Evolutionary conservation across 2,113 vertebrate genomes (phyloP).

Genomic region (Corythaixoides concolor): DNA sequence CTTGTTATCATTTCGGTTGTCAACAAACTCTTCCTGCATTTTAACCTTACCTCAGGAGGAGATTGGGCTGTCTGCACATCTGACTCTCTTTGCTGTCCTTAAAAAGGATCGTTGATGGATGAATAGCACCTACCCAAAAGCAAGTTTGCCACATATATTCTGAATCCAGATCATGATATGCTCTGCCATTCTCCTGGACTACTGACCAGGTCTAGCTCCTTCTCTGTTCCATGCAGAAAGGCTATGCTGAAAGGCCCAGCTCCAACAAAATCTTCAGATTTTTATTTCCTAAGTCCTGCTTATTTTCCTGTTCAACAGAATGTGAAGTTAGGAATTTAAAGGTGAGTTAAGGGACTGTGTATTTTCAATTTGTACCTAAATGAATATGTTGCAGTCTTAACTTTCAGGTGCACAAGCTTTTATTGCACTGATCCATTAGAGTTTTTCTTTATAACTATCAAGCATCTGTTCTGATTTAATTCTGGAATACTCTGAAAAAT

Average conservation of each 20-base stretch:
- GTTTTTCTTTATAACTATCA: background rate
- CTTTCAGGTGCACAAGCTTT: background rate
- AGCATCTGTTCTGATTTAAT: background rate
- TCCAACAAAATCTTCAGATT: background rate
- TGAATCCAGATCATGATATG: background rate
- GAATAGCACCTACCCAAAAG: background rate
- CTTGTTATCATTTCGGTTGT: background rate
- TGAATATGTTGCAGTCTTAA: background rate
- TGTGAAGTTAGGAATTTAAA: background rate
- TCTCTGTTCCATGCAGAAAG: background rate
- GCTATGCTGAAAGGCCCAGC: background rate
- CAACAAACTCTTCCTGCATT: background rate
- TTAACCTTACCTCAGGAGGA: background rate
- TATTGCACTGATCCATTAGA: background rate
- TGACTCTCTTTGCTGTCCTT: background rate
- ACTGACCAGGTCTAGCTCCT: background rate
- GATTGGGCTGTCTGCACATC: background rate
- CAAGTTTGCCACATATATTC: background rate
- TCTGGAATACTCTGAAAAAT: background rate
- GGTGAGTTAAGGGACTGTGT: background rate
- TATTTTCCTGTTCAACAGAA: background rate
- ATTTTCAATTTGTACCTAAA: background rate
- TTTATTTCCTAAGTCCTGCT: background rate
- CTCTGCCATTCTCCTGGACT: background rate
- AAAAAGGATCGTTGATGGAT: background rate